A percentile compares a stretch with the other conserved stretches of the same genome.
Conservation (phyloP, 2,888 invertebrate species). For the Drosophila pseudotakahashii region DNA sequence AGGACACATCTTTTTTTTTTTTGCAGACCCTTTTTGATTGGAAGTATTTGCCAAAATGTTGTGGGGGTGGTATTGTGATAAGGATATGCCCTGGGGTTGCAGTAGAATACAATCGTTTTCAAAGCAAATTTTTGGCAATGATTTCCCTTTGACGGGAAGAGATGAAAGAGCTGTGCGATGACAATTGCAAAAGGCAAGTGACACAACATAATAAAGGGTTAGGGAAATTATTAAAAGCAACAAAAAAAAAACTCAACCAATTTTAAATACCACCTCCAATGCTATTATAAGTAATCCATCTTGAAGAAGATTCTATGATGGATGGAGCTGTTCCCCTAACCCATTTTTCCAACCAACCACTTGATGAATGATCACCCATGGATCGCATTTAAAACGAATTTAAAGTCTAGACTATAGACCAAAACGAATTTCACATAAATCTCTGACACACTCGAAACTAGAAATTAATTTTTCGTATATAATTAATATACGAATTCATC, state of each 20-base stretch:
- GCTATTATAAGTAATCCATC: conserved; percentile 7
- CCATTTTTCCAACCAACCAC: conserved; percentile 24
- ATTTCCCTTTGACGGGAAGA: conserved; percentile 62
- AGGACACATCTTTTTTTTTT: conserved; percentile 53
- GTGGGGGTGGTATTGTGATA: conserved; percentile 12
- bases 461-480: conserved; percentile 64
- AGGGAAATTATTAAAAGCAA: conserved; percentile 1
- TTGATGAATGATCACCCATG: conserved; percentile 35
- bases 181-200: conserved; percentile 25
- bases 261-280: not conserved
- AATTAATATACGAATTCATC: conserved; percentile 68
- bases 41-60: conserved; percentile 47
- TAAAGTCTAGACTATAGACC: conserved; percentile 25
- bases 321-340: conserved; percentile 25
- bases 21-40: conserved; percentile 62
- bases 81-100: conserved; percentile 34
- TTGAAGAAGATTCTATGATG: not conserved
- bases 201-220: conserved; percentile 12
- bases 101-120: conserved; percentile 50
- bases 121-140: conserved; percentile 70
- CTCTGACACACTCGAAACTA: conserved; percentile 56
- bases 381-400: conserved; percentile 19
- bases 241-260: not conserved
- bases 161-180: conserved; percentile 36
- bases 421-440: conserved; percentile 56